phyloP scores from a whole-genome alignment of 2,888 invertebrate species.

The Cephalotes varians region DNA sequence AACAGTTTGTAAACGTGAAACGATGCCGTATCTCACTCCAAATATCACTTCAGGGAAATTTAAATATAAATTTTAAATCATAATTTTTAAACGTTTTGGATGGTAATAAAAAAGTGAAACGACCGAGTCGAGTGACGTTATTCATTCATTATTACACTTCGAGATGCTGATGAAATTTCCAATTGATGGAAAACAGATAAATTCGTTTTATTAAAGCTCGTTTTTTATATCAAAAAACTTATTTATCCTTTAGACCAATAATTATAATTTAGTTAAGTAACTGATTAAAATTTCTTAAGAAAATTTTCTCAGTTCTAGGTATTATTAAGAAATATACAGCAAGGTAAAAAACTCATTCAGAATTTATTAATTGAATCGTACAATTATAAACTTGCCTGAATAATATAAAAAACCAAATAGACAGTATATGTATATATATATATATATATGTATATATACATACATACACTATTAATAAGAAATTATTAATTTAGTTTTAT shows the following conservation, averaged over 20 bases:
- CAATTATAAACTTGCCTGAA: slow-evolving; percentile 48
- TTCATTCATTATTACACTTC: slow-evolving; percentile 1
- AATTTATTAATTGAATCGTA: slow-evolving; percentile 64
- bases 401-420: slow-evolving; percentile 58
- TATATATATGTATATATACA: too few relatives aligned
- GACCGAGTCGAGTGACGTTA: slow-evolving; percentile 21
- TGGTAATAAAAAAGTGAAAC: slow-evolving; percentile 8
- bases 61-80: slow-evolving; percentile 37
- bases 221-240: not conserved
- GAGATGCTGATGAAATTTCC: not conserved
- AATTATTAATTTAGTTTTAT: slow-evolving; percentile 18
- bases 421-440: too few relatives aligned
- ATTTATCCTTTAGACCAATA: not conserved
- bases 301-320: not conserved
- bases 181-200: slow-evolving; percentile 17
- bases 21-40: not conserved
- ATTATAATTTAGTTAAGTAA: slow-evolving; percentile 12
- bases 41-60: not conserved
- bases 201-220: not conserved
- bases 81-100: slow-evolving; percentile 14
- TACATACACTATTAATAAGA: slow-evolving; percentile 31
- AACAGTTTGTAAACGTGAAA: not conserved
- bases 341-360: slow-evolving; percentile 57
- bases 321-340: slow-evolving; percentile 18
- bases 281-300: not conserved